Evolutionary conservation across 2,888 invertebrate species (phyloP).

Genomic region (Melanargia galathea): DNA sequence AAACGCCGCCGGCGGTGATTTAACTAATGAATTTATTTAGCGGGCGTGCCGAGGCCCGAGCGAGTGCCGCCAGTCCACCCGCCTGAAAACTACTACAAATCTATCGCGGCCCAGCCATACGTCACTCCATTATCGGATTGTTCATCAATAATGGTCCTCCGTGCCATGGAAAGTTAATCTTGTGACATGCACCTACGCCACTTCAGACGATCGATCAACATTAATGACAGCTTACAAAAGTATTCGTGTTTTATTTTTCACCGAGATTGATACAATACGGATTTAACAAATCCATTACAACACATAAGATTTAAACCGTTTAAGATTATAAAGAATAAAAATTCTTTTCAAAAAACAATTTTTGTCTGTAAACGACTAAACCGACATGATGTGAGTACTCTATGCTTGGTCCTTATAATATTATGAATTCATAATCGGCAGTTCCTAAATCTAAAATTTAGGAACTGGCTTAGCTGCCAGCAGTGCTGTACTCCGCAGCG

Average conservation of each 20-base stretch:
- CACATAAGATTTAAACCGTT: constrained; percentile 14
- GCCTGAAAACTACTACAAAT: constrained; percentile 40
- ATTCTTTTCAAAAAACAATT: no score
- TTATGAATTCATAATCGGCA: no score
- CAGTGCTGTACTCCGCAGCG: no score
- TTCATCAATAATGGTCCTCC: constrained; percentile 39
- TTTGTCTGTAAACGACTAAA: no score
- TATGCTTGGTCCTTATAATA: no score
- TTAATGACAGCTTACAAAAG: constrained; percentile 39
- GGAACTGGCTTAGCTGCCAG: no score
- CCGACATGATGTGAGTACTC: no score
- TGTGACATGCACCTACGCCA: constrained; percentile 34
- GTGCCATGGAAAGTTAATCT: constrained; percentile 35
- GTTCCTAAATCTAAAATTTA: no score
- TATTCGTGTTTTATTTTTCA: constrained; percentile 28
- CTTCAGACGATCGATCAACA: constrained; percentile 37
- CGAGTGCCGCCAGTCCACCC: constrained; percentile 47
- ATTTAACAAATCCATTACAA: constrained; percentile 28
- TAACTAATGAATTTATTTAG: constrained; percentile 84
- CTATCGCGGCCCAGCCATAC: constrained; percentile 28
- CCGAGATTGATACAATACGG: constrained; percentile 17
- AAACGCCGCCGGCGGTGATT: constrained; percentile 82
- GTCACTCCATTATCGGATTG: constrained; percentile 32
- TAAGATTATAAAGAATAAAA: constrained; percentile 2
- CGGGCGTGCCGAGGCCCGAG: constrained; percentile 71